Conservation (phyloP, 2,888 invertebrate species). For the Caenorhabditis imperialis region DNA sequence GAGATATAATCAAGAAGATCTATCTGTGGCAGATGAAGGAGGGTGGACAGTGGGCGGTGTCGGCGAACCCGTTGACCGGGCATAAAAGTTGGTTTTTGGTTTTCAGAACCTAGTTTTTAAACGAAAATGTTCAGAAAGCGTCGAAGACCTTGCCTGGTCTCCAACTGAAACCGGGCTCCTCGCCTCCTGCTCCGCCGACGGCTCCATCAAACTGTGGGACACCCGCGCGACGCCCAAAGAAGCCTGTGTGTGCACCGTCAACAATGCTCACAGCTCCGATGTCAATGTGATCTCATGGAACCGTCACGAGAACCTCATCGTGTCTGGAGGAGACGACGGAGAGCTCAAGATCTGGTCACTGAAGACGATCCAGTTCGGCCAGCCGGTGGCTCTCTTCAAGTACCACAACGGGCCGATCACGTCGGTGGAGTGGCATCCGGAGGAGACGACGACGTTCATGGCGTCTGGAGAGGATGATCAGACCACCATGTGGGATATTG, state of each 20-base stretch:
- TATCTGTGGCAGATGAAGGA: constrained; percentile 92
- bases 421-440: constrained; percentile 95
- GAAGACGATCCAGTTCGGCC: constrained; percentile 85
- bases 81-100: constrained; percentile 83
- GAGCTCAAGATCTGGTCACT: constrained; percentile 95
- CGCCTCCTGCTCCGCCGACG: constrained; percentile 81
- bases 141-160: constrained; percentile 99
- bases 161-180: constrained; percentile 90
- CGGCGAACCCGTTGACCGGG: constrained; percentile 89
- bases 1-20: constrained; percentile 93
- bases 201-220: constrained; percentile 92
- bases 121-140: constrained; percentile 82
- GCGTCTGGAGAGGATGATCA: constrained; percentile 95
- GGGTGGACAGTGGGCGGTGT: constrained; percentile 88
- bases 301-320: constrained; percentile 83
- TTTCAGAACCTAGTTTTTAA: neutral
- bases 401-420: constrained; percentile 94
- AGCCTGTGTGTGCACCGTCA: constrained; percentile 91
- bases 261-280: constrained; percentile 90
- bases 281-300: constrained; percentile 99
- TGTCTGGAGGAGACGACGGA: constrained; percentile 97
- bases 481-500: constrained; percentile 95
- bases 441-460: constrained; percentile 92
- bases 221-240: constrained; percentile 88
- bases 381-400: constrained; percentile 92